phyloP scores from a whole-genome alignment of 2,888 invertebrate species.

The Ferdinandea cuprea region DNA sequence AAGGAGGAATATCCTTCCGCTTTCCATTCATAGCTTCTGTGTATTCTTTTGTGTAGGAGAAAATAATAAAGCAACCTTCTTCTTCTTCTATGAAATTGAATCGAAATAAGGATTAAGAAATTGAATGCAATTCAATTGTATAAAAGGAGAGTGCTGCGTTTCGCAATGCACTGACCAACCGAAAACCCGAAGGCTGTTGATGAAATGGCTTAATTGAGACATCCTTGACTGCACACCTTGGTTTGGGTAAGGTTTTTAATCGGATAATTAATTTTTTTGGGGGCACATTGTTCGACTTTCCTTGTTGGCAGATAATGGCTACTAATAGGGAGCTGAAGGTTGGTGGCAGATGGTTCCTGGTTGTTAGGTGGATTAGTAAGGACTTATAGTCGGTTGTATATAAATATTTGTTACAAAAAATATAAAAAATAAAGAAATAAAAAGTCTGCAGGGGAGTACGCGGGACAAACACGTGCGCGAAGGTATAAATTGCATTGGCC shows the following conservation, averaged over 20 bases:
- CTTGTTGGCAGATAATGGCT: conserved; percentile 62
- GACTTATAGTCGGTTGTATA: neutral
- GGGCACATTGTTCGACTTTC: conserved; percentile 29
- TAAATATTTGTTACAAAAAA: conserved; percentile 25
- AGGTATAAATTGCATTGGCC: neutral
- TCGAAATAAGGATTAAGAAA: conserved; percentile 48
- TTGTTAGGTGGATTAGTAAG: conserved; percentile 1
- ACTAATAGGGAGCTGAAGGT: conserved; percentile 52
- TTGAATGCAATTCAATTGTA: conserved; percentile 16
- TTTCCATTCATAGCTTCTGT: conserved; percentile 33
- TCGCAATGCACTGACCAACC: conserved; percentile 52
- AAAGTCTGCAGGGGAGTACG: neutral
- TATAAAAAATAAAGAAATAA: neutral
- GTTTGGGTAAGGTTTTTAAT: conserved; percentile 54
- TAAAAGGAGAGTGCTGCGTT: conserved; percentile 10
- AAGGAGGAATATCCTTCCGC: conserved; percentile 43
- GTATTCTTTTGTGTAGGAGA: conserved; percentile 26
- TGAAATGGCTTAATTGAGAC: conserved; percentile 51
- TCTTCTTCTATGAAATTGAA: conserved; percentile 26
- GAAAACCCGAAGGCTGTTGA: conserved; percentile 19
- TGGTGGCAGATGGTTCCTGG: conserved; percentile 38
- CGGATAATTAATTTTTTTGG: conserved; percentile 70
- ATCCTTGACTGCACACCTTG: conserved; percentile 65
- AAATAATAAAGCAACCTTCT: conserved; percentile 36
- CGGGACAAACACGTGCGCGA: conserved; percentile 9